Base-by-base conservation (phyloP, 2,797 vertebrate genomes). In the Streptopelia turtur region DNA sequence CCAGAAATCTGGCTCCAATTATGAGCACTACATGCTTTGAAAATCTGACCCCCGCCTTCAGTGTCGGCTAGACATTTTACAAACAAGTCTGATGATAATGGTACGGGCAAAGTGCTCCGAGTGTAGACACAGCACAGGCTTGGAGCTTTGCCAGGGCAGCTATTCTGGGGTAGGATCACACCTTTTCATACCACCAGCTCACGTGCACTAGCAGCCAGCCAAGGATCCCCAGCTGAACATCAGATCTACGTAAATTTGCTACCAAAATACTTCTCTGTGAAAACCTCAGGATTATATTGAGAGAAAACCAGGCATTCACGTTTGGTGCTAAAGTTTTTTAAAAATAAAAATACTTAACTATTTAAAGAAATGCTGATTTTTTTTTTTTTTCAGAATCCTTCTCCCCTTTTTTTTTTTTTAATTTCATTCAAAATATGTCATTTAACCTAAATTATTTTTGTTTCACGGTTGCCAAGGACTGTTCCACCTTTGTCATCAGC, bases 1-100 rank as follows among this genome's bases (percentile, higher is more conserved):
- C 83, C 83, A 93, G 75, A 82, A 96, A 96, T 92, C 93, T 96
- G 95, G 60, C 94, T 95, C 78, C 91, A 96, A 95, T 96, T 95
- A 96, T 2, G 31, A 60, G 80, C 45, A 2, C 70, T 79, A 8
- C 0, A 2, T 64, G 69, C 96, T 95, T 94, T 94, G 95, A 92
- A 94, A 95, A 77, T 47, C 86, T 89, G 96, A 92, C 95, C 91
- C 86, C 84, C 1, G 1, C 18, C 3, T 64, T 49, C 81, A 11
- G 75, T 16, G 90, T 57, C 11, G 24, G 86, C 12, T 25, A 95
- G 93, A 83, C 11, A 0, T 71, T 93, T 92, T 83, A 78, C 94
- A 85, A 93, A 89, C 61, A 83, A 84, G 63, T 23, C 85, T 49
- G 91, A 6, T 77, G 89, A 61, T 57, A 70, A 49, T 45, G 66